These are phyloP conservation scores for Dolichopus griseipennis DNA, from an alignment of 2,888 invertebrate genomes.

Conservation along the genomic window DNA sequence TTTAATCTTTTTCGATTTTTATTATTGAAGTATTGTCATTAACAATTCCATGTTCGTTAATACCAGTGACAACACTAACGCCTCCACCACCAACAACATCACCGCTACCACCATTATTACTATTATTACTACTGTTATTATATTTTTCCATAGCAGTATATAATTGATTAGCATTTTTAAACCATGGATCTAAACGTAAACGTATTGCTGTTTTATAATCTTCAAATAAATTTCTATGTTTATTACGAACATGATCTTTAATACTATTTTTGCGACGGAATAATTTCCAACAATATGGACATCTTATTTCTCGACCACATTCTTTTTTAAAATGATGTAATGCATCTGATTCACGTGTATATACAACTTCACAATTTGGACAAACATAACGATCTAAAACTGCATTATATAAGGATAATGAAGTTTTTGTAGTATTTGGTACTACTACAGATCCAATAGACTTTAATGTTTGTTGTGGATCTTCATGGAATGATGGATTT, in stretches of 20 bases:
- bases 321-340: conserved; percentile 18
- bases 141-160: neutral
- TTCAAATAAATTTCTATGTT: conserved; percentile 16
- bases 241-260: conserved; percentile 21
- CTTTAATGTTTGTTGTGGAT: neutral
- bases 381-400: conserved; percentile 17
- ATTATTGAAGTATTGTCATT: no score
- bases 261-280: conserved; percentile 21
- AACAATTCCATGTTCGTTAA: no score
- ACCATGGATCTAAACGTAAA: conserved; percentile 18
- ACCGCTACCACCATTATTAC: neutral
- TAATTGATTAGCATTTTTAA: conserved; percentile 13
- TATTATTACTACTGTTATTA: neutral
- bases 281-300: conserved; percentile 26
- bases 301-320: conserved; percentile 22
- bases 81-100: neutral
- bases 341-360: conserved; percentile 19
- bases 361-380: conserved; percentile 19
- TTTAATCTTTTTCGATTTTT: no score
- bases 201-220: conserved; percentile 17
- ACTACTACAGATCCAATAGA: neutral
- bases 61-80: no score
- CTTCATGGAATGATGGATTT: neutral
- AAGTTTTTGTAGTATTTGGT: neutral
- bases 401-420: conserved; percentile 14